Percentiles rank a stretch among this genome's conserved stretches.
Conservation (phyloP, 2,888 invertebrate species). For the Cryptus viduatorius region DNA sequence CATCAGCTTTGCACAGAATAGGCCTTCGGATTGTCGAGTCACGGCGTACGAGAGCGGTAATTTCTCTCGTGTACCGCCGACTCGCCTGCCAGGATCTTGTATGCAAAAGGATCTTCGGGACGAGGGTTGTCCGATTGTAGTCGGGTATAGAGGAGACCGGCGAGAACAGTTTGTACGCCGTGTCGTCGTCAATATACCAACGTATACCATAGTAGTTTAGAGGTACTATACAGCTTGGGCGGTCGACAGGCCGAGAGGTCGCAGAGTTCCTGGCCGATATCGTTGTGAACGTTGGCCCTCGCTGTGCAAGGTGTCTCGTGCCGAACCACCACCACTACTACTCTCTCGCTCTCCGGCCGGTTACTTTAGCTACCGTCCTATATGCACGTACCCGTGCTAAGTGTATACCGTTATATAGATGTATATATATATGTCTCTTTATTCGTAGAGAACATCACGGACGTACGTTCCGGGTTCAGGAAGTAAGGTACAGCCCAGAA, state of each 20-base stretch:
- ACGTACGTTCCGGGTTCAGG: constrained; percentile 56
- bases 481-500: constrained; percentile 71
- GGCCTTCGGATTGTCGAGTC: constrained; percentile 21
- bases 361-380: constrained; percentile 38
- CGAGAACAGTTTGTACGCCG: constrained; percentile 23
- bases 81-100: not conserved
- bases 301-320: constrained; percentile 37
- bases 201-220: constrained; percentile 13
- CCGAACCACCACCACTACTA: constrained; percentile 28
- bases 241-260: constrained; percentile 39
- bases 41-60: constrained; percentile 25
- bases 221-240: constrained; percentile 12
- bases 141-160: not conserved
- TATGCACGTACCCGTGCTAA: constrained; percentile 31
- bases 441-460: constrained; percentile 43
- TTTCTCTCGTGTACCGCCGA: constrained; percentile 13
- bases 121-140: constrained; percentile 7
- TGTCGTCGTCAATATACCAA: constrained; percentile 25
- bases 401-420: constrained; percentile 59
- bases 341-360: constrained; percentile 24
- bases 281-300: constrained; percentile 17
- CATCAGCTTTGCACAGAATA: not conserved
- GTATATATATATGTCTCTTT: constrained; percentile 69
- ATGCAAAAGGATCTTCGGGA: not conserved
- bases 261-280: constrained; percentile 39